Conservation (phyloP, 1,140 invertebrate species). For the Probaryconus sp. region DNA sequence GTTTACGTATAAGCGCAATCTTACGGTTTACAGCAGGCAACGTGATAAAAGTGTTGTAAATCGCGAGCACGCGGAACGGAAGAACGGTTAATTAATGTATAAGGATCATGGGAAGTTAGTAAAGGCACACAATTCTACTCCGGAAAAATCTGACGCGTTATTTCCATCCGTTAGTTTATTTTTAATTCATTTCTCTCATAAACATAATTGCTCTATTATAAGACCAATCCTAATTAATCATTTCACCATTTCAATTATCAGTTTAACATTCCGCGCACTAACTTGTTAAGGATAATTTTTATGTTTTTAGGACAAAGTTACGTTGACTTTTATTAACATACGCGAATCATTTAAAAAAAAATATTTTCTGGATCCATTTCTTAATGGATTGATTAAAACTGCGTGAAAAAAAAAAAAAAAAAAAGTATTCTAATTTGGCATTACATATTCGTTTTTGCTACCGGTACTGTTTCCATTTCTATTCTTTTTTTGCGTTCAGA, state of each 20-base stretch:
- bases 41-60: constrained; percentile 24
- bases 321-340: too few relatives aligned
- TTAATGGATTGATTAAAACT: too few relatives aligned
- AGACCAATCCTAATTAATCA: constrained; percentile 25
- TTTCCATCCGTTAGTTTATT: constrained; percentile 37
- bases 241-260: constrained; percentile 28
- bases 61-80: constrained; percentile 52
- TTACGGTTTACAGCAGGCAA: background rate
- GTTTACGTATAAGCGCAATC: constrained; percentile 1
- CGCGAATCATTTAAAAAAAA: too few relatives aligned
- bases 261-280: background rate
- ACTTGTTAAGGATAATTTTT: constrained; percentile 5
- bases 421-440: too few relatives aligned
- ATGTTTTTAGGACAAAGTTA: constrained; percentile 16
- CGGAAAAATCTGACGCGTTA: constrained; percentile 26
- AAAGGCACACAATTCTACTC: constrained; percentile 26
- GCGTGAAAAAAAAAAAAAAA: too few relatives aligned
- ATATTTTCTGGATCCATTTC: too few relatives aligned
- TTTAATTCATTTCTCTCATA: constrained; percentile 28
- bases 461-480: too few relatives aligned
- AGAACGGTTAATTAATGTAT: constrained; percentile 61
- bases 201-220: constrained; percentile 24
- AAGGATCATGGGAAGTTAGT: constrained; percentile 57
- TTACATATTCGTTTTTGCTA: too few relatives aligned
- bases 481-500: too few relatives aligned